Percentiles rank a stretch among this genome's conserved stretches.
phyloP scores from a whole-genome alignment of 1,140 invertebrate genomes.

The Hycleus phaleratus region DNA sequence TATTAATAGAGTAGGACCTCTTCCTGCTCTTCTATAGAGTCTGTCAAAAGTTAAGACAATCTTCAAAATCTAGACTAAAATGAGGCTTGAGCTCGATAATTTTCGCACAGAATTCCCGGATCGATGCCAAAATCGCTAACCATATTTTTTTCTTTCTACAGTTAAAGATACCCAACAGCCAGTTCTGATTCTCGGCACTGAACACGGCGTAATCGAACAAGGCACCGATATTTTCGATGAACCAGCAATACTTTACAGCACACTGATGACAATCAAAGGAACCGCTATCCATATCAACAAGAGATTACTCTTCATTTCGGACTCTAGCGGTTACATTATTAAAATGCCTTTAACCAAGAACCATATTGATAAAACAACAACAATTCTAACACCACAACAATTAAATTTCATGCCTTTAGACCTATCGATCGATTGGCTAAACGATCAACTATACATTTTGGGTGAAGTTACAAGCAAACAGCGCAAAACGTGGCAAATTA shows the following conservation, averaged over 20 bases:
- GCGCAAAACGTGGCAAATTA: constrained; percentile 57
- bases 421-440: constrained; percentile 82
- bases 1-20: too few relatives aligned
- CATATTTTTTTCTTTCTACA: neutral
- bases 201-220: constrained; percentile 60
- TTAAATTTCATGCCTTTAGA: constrained; percentile 53
- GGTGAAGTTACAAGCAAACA: constrained; percentile 48
- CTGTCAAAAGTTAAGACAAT: too few relatives aligned
- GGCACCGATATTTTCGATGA: constrained; percentile 59
- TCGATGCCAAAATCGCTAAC: too few relatives aligned
- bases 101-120: too few relatives aligned
- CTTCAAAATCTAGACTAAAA: too few relatives aligned
- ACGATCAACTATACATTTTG: constrained; percentile 71
- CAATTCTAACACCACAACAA: constrained; percentile 50
- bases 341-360: constrained; percentile 42
- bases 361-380: constrained; percentile 32
- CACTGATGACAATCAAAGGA: constrained; percentile 45
- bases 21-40: too few relatives aligned
- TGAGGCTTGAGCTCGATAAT: too few relatives aligned
- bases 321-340: constrained; percentile 56
- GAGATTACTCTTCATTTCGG: constrained; percentile 65
- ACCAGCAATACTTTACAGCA: constrained; percentile 49
- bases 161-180: constrained; percentile 55
- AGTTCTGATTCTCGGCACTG: constrained; percentile 62
- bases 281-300: constrained; percentile 64